A percentile compares a stretch with the other conserved stretches of the same genome.
These are phyloP conservation scores for Ladona fulva DNA, from an alignment of 1,140 invertebrate species.

Conservation along the genomic window DNA sequence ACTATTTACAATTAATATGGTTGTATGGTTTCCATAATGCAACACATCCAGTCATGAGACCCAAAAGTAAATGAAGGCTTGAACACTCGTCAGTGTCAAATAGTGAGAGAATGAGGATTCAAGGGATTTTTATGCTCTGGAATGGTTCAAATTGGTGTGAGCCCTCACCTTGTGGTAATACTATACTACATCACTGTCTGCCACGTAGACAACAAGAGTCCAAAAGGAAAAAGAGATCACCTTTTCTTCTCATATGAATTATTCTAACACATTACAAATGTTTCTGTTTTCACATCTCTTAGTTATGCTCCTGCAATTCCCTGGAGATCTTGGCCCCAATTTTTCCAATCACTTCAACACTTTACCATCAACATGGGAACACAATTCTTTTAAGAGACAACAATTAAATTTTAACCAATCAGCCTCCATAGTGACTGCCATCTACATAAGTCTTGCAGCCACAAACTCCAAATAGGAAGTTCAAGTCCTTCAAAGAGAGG, in stretches of 20 bases:
- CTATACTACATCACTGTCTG: neutral
- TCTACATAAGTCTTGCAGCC: neutral
- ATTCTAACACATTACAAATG: neutral
- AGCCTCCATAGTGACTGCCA: neutral
- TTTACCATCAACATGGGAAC: neutral
- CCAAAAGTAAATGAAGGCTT: conserved; percentile 15
- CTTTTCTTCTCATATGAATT: neutral
- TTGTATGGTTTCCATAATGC: conserved; percentile 12
- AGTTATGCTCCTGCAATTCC: neutral
- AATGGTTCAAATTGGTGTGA: neutral
- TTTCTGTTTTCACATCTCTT: neutral
- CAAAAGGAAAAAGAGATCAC: conserved; percentile 5
- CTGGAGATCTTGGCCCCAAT: neutral
- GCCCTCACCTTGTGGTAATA: neutral
- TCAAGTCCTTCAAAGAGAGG: neutral
- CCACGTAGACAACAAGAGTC: neutral
- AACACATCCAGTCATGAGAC: conserved; percentile 14
- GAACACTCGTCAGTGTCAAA: neutral
- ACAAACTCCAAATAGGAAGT: neutral
- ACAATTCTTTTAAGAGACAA: neutral
- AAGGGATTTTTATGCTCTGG: conserved; percentile 6
- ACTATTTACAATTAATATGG: conserved; percentile 34
- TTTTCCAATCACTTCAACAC: neutral
- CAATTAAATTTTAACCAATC: neutral
- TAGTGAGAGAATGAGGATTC: neutral